These are phyloP conservation scores for Lagopus muta DNA, from an alignment of 2,113 vertebrate species.

Conservation along the genomic window DNA sequence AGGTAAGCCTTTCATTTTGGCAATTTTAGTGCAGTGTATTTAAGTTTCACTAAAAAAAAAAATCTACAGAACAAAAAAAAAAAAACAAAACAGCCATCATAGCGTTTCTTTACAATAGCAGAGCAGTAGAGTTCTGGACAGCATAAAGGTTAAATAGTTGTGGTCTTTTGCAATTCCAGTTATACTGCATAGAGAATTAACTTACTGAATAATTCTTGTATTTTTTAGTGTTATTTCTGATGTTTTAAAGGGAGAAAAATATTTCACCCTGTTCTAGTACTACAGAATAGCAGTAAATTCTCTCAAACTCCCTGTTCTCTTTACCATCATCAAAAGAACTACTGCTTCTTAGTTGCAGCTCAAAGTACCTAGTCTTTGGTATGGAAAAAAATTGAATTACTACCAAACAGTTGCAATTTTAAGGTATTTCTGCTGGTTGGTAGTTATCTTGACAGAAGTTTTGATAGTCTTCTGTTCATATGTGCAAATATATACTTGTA, in stretches of 20 bases:
- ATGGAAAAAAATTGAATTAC: background rate
- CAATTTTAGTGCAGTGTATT: background rate
- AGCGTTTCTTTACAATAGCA: background rate
- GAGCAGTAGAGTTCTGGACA: background rate
- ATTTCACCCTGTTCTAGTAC: background rate
- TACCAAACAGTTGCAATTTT: background rate
- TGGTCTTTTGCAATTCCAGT: background rate
- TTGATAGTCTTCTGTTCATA: background rate
- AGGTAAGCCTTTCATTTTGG: constrained; percentile 36
- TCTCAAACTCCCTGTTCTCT: background rate
- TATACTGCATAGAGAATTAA: background rate
- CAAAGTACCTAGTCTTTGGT: background rate
- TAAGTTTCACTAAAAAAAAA: background rate
- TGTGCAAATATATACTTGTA: background rate
- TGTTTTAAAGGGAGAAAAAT: background rate
- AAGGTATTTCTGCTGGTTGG: background rate
- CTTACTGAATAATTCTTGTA: background rate
- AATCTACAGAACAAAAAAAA: background rate
- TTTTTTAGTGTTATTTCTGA: background rate
- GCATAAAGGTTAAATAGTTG: background rate
- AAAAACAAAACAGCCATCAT: background rate
- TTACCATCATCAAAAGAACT: background rate
- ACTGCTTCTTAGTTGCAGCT: background rate
- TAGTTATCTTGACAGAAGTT: background rate
- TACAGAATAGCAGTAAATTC: background rate